Percentiles rank a stretch among this genome's conserved stretches.
These are phyloP conservation scores for Monoplex corrugatus DNA, from an alignment of 2,888 invertebrate species.

Conservation along the genomic window DNA sequence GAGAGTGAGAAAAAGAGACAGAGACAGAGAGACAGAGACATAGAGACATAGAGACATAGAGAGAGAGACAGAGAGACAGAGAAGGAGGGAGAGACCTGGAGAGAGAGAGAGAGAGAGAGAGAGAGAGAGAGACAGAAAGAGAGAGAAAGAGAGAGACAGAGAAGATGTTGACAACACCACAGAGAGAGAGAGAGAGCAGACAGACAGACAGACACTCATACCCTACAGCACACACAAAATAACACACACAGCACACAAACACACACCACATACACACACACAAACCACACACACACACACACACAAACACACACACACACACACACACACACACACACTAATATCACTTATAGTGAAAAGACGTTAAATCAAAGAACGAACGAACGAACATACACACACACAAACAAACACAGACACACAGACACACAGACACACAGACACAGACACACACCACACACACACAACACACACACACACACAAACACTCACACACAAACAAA, in stretches of 20 bases:
- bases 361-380: background rate
- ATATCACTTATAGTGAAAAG: no score
- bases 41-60: background rate
- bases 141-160: no score
- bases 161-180: background rate
- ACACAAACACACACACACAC: background rate
- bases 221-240: background rate
- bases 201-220: background rate
- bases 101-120: background rate
- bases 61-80: background rate
- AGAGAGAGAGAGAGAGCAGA: background rate
- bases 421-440: background rate
- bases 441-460: no score
- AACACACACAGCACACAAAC: background rate
- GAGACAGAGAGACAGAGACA: conserved; percentile 4
- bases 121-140: no score
- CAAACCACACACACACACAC: conserved; percentile 14
- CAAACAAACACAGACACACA: background rate
- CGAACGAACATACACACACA: background rate
- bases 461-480: no score
- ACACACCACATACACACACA: conserved; percentile 1
- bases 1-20: background rate
- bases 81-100: background rate
- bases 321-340: background rate
- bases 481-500: no score